Evolutionary conservation across 1,140 invertebrate species (phyloP), one percentile per base, ranked within the genome.

Genomic region (Scaptodrosophila lebanonensis): DNA sequence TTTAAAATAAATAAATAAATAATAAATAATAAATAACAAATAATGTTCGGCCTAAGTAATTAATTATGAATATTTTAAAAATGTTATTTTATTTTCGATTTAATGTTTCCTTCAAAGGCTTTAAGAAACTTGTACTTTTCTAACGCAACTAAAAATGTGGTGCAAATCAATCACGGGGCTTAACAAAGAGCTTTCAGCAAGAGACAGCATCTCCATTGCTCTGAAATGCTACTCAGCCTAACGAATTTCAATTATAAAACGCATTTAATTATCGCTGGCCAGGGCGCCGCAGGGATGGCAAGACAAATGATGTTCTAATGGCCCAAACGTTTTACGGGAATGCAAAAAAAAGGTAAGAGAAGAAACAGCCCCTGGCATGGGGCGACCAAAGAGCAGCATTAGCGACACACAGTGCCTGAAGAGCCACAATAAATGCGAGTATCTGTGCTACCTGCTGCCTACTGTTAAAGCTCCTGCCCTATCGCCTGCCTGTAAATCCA

Each of bases 231-330:
- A 38, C 47, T 51, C 36, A 47, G 33, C 35, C 57, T 48, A 65
- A 38, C 49, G 36, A 79, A 73, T 68, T 77, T 79, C 68, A 79
- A 77, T 77, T 79, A 61, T 54, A 79, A 63, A 50, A 66, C 17
- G 59, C 67, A 79, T 72, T 77, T 77, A 77, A 79, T 79, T 72
- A 79, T 58, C 50, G 62, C 60, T 13, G 25, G 27, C 15, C 9
- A 16, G 13, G 18, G 27, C 27, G 1, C 16, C 29, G 9, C 12
- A 25, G 27, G 3, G 8, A 13, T 27, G 29, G 11, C 25, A 48
- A 72, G 51, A 65, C 59, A 79, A 77, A 77, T 79, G 67, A 61
- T 67, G 59, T 59, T 73, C 73, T 77, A 79, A 79, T 69, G 68
- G 73, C 22, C 22, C 3, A 25, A 25, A 25, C 8, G 22, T 8